Evolutionary conservation across 2,113 vertebrate genomes (phyloP), one percentile per base, ranked within the genome.

Genomic region (Grallaria varia): DNA sequence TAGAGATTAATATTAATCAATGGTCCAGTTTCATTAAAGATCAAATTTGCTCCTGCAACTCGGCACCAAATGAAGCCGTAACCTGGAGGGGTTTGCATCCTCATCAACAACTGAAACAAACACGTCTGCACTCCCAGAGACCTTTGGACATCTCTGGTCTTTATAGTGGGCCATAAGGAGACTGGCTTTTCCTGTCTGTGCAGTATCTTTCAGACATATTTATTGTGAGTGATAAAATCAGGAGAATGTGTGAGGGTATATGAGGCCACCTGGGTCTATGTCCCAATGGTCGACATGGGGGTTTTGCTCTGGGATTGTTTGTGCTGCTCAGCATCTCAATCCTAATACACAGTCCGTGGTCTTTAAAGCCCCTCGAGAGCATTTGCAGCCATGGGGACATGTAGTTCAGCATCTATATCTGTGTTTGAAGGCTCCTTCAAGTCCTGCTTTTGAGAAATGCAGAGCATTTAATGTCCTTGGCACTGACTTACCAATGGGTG

Each of bases 181-280:
- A 94, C 93, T 92, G 88, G 93, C 92, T 97, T 96, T 96, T 96
- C 96, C 86, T 93, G 96, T 96, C 83, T 84, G 95, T 78, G 64
- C 82, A 58, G 79, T 89, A 33, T 30, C 76, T 94, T 86, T 95
- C 90, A 93, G 92, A 97, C 93, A 87, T 84, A 90, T 89, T 93
- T 96, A 93, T 60, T 0, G 25, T 79, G 66, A 76, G n/a, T 69
- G 92, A 95, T 94, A 93, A 90, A 89, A 94, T 96, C 92, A 86
- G 68, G 52, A 78, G 59, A 84, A 47, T 81, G 58, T 74, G 25
- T 20, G 37, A 59, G 95, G 86, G 35, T 84, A 92, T 55, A 78
- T 79, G 66, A 97, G 93, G 93, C 73, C 86, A 94, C 60, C 47
- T 84, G 79, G 56, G 40, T 90, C 2, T 44, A 9, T 76, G 72